Evolutionary conservation across 2,888 invertebrate genomes (phyloP), one percentile per base, ranked within the genome.

Genomic region (Monopis laevigella): DNA sequence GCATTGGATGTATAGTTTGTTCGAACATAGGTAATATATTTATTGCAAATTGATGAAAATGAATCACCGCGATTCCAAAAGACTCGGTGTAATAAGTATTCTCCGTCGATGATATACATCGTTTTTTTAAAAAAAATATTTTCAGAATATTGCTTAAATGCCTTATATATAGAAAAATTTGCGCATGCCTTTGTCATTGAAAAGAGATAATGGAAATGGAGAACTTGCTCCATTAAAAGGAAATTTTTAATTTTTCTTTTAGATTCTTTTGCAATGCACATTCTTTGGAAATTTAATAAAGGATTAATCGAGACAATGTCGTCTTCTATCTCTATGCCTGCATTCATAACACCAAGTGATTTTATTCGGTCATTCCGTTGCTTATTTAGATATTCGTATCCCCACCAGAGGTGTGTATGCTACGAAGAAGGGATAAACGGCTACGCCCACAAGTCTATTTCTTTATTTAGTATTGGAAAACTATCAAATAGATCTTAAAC

Each of bases 71-170:
- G 43, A 40, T 48, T 39, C 52, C 52, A 55, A 40, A 51, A 40
- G 30, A 54, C 52, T 47, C 46, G 29, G 30, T 51, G 53, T 36
- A 55, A 43, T 39, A 55, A 43, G 41, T 45, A 51, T 44, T 50
- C 54, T 43, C 50, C 53, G 35, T 54, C 52, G 38, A 55, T 45
- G 29, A 53, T 43, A 45, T 51, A 45, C 34, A 46, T 47, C 24
- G 43, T 32, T 30, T 45, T 30, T 45, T 41, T 41, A 43, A 48
- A 45, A 39, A 46, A 27, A 30, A 40, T 43, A 39, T 45, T 39
- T 32, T 26, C 28, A 32, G 41, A 30, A 28, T 32, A 8, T 39
- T 39, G 36, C 12, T 48, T 11, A 41, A 52, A 52, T 27, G 34
- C 40, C 16, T 46, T 43, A 39, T 50, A 50, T 30, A 52, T 21